Evolutionary conservation across 2,113 vertebrate species (phyloP), one percentile per base, ranked within the genome.

Genomic region (Conger conger): DNA sequence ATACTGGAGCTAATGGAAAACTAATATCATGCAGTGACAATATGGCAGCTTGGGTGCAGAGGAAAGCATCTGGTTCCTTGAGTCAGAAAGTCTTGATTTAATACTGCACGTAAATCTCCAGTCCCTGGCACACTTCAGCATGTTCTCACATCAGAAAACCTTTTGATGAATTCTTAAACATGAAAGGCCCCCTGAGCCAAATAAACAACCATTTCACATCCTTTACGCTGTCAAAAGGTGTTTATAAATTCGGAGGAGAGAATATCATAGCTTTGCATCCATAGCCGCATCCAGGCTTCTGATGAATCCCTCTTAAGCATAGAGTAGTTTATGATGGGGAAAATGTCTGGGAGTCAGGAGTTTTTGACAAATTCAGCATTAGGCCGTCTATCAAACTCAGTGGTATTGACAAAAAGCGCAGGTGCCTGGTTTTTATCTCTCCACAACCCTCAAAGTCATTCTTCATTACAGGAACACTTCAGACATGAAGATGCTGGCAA

Each of bases 121-220:
- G 30, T 73, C 68, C 68, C 68, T 73, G 68, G 68, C 68, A 73
- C 27, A 73, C n/a, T 73, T 73, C 68, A 73, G 15, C n/a, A 33
- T 33, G 68, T 33, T 73, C n/a, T 33, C 27, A 73, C 68, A 73
- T 73, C 68, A 73, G 33, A 73, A 73, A 73, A 27, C 9, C 68
- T 73, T 73, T 73, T 73, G 68, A 73, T 73, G 68, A 73, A 73
- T 73, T 73, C 68, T 30, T 73, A 73, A 73, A 73, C 68, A 73
- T 13, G 68, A 73, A 73, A 73, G 68, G 6, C 68, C n/a, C 68
- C 68, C 68, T n/a, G 68, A 73, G 68, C 68, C 68, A 73, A 33
- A 73, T 73, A 73, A 73, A 73, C 68, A 73, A 33, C 68, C 68
- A 73, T 73, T 73, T 73, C 68, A 73, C 27, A 73, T 9, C n/a